Evolutionary conservation across 2,113 vertebrate species (phyloP), one percentile per base, ranked within the genome.

Genomic region (Pseudorhombus dupliciocellatus): DNA sequence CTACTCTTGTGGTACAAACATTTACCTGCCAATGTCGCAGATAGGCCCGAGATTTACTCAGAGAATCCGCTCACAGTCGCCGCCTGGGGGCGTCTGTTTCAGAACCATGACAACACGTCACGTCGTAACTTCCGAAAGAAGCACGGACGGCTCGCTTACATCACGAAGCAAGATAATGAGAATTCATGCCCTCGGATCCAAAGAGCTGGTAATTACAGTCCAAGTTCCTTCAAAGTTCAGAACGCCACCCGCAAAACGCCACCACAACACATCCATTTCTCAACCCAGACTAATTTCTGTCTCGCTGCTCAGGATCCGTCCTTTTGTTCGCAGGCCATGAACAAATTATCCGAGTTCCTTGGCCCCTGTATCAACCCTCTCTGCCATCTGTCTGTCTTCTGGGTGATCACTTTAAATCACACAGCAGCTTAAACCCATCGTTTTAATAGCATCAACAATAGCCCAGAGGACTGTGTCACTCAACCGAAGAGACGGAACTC

Each of bases 401-500:
- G 51, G 25, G 10, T 25, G 60, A 62, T 54, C 34, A 7, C 46
- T 28, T 56, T 20, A 57, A 21, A 48, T 44, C 65, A 48, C 51
- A 46, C 18, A 50, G 34, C 53, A 22, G 40, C 53, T 64, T 30
- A 46, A 31, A 31, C 5, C 50, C 25, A 24, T 44, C 34, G 2
- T 30, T 63, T 72, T 54, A 53, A 52, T 42, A 4, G 25, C n/a
- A 56, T 22, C 21, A 63, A 63, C 25, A 31, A 14, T 15, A 55
- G 28, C 52, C 22, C 14, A 69, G 66, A 48, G 55, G 15, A 22
- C 54, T 14, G 8, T 34, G 18, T 18, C 9, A 57, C n/a, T 58
- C 66, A 46, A 12, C 20, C 18, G 26, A 25, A 55, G 60, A 53
- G 26, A 72, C 75, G 54, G 20, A 30, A 16, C 18, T 50, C 11